Conservation (phyloP, 2,113 vertebrate species). For the Phrynocephalus versicolor region DNA sequence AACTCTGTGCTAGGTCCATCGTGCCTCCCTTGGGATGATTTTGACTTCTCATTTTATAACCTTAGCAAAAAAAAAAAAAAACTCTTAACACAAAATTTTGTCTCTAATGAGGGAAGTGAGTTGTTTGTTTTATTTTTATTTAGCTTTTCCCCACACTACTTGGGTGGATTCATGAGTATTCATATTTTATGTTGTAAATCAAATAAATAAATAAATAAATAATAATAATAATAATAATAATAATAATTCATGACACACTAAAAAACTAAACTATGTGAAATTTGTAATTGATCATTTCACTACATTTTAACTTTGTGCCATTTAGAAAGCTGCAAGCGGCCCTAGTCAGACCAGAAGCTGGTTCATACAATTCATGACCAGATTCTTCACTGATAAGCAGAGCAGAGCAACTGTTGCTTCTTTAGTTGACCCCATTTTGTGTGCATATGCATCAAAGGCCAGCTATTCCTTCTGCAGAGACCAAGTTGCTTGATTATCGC, state of each 20-base stretch:
- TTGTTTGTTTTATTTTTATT: constrained; percentile 40
- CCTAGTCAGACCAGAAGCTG: not conserved
- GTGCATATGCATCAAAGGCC: not conserved
- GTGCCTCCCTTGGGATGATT: not conserved
- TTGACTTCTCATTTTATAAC: not conserved
- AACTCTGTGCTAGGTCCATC: not conserved
- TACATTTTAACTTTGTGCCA: not conserved
- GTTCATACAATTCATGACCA: not conserved
- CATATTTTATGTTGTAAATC: no score
- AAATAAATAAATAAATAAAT: no score
- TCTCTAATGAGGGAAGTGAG: not conserved
- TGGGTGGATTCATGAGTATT: no score
- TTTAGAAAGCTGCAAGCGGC: not conserved
- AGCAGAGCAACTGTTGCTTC: not conserved
- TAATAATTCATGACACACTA: constrained; percentile 27
- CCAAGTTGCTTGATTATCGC: not conserved
- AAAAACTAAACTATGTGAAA: constrained; percentile 37
- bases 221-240: no score
- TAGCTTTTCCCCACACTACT: no score
- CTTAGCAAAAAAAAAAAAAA: no score
- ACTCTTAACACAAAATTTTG: no score
- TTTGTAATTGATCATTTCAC: constrained; percentile 6
- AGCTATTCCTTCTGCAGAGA: not conserved
- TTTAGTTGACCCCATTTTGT: not conserved
- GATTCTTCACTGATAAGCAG: not conserved